Evolutionary conservation across 2,113 vertebrate species (phyloP).

Genomic region (Pandion haliaetus): DNA sequence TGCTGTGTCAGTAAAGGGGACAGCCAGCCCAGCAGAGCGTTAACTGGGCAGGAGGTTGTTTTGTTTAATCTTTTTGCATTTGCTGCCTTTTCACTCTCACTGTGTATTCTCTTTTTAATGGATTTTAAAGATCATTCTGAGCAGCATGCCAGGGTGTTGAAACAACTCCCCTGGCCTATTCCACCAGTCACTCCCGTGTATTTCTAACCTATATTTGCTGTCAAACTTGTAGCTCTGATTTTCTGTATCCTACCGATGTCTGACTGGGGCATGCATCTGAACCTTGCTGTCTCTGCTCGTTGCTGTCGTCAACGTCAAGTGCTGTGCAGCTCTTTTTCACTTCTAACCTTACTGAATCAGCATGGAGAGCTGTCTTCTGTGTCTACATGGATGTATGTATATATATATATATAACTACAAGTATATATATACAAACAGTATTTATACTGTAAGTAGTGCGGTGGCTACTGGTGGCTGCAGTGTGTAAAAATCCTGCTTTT

Average conservation of each 20-base stretch:
- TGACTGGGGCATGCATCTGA: neutral
- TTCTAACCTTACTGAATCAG: neutral
- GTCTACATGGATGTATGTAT: neutral
- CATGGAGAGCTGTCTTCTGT: neutral
- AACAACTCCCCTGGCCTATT: neutral
- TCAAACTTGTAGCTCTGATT: neutral
- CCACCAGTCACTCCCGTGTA: neutral
- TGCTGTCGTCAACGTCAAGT: neutral
- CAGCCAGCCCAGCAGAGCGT: neutral
- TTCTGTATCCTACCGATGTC: neutral
- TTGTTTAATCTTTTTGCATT: neutral
- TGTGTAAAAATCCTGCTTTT: neutral
- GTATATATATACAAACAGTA: neutral
- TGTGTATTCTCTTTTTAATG: neutral
- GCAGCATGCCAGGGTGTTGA: neutral
- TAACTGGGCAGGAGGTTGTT: neutral
- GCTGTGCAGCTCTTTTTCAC: neutral
- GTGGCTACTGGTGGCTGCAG: neutral
- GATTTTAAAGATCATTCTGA: neutral
- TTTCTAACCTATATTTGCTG: conserved; percentile 18
- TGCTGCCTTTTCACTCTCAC: neutral
- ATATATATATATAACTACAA: accelerated
- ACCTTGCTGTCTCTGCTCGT: neutral
- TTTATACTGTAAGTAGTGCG: neutral
- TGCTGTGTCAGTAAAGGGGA: neutral